Percentiles rank a stretch among this genome's conserved stretches.
Conservation (phyloP, 2,888 invertebrate species). For the Drosophila fulvimacula region DNA sequence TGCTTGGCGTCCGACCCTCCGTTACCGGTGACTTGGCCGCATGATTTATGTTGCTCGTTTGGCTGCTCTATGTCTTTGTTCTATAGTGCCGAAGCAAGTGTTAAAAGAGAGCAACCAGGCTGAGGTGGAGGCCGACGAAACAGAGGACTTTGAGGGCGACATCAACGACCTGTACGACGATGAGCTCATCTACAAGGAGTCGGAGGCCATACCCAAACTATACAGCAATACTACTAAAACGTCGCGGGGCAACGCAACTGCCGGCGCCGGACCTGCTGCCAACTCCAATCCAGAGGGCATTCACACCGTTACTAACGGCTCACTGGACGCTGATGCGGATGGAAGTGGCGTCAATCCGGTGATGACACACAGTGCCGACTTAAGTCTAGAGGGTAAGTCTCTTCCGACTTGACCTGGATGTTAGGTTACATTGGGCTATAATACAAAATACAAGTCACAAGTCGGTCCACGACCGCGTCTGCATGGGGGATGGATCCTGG, state of each 20-base stretch:
- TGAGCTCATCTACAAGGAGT: slow-evolving; percentile 86
- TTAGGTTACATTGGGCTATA: slow-evolving; percentile 19
- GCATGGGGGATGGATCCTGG: not conserved
- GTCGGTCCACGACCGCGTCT: not conserved
- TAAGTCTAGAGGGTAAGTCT: slow-evolving; percentile 83
- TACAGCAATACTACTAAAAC: slow-evolving; percentile 82
- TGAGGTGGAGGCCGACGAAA: slow-evolving; percentile 91
- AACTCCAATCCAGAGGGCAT: slow-evolving; percentile 54
- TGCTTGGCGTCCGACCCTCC: slow-evolving; percentile 33
- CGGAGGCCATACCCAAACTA: slow-evolving; percentile 86
- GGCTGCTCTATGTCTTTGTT: slow-evolving; percentile 40
- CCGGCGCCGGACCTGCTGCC: slow-evolving; percentile 28
- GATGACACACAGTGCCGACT: slow-evolving; percentile 83
- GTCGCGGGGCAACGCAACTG: slow-evolving; percentile 57
- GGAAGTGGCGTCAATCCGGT: slow-evolving; percentile 81
- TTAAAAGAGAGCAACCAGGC: slow-evolving; percentile 93
- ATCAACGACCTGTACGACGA: slow-evolving; percentile 86
- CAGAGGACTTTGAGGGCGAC: slow-evolving; percentile 86
- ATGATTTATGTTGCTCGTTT: slow-evolving; percentile 60
- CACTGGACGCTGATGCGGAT: slow-evolving; percentile 71
- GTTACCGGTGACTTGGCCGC: slow-evolving; percentile 43
- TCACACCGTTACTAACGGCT: slow-evolving; percentile 61
- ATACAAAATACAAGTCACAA: slow-evolving; percentile 24
- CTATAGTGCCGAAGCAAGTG: slow-evolving; percentile 91
- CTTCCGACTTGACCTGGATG: slow-evolving; percentile 11